phyloP scores from a whole-genome alignment of 2,888 invertebrate species.

The Eupeodes latifasciatus region DNA sequence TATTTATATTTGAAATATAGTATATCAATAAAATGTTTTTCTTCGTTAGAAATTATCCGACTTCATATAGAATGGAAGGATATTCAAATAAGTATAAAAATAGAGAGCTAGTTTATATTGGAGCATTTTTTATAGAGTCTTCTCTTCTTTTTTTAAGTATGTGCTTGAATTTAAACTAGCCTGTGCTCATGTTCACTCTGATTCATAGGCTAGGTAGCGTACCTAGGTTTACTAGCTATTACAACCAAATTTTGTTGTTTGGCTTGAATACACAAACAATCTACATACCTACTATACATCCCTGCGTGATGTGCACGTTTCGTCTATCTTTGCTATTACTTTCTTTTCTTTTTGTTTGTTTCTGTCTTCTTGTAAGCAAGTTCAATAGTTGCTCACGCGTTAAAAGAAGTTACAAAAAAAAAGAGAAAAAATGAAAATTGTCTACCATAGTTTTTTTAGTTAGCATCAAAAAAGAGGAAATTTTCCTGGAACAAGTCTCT shows the following conservation, averaged over 20 bases:
- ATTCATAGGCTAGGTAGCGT: conserved; percentile 14
- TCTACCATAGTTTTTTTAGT: not conserved
- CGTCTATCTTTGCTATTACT: conserved; percentile 35
- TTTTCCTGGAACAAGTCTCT: not conserved
- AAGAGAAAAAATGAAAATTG: conserved; percentile 12
- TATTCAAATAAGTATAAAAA: not conserved
- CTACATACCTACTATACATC: not conserved
- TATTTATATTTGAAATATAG: conserved; percentile 21
- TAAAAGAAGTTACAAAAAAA: not conserved
- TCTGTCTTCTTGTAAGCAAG: not conserved
- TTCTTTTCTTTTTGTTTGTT: conserved; percentile 7
- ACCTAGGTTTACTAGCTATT: not conserved
- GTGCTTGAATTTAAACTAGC: conserved; percentile 7
- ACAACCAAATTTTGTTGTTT: conserved; percentile 45
- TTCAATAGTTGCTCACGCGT: conserved; percentile 42
- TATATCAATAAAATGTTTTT: conserved; percentile 52
- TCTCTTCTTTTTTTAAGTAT: not conserved
- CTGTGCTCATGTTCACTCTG: not conserved
- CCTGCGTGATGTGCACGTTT: conserved; percentile 34
- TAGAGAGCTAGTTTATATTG: not conserved
- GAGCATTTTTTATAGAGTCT: not conserved
- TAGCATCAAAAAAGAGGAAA: not conserved
- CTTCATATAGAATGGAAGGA: conserved; percentile 15
- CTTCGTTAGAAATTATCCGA: conserved; percentile 3
- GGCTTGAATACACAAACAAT: conserved; percentile 18